Percentiles rank a stretch among this genome's conserved stretches.
These are phyloP conservation scores for Chrysolina haemoptera DNA, from an alignment of 2,888 invertebrate genomes.

Conservation along the genomic window DNA sequence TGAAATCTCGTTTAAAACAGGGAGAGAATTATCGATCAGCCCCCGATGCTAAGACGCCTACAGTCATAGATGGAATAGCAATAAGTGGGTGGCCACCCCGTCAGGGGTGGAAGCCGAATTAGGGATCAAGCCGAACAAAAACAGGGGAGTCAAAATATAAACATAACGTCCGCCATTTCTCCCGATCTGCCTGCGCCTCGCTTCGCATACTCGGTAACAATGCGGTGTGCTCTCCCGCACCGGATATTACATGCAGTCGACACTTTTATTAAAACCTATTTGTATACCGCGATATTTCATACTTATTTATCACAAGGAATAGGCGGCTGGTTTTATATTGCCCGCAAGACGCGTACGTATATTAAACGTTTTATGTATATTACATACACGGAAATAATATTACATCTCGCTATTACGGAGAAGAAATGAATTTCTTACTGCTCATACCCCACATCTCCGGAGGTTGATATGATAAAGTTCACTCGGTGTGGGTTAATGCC, in stretches of 20 bases:
- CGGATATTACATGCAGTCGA: constrained; percentile 56
- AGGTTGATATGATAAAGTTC: not conserved
- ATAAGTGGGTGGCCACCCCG: constrained; percentile 65
- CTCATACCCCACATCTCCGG: not conserved
- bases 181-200: constrained; percentile 35
- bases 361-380: constrained; percentile 14
- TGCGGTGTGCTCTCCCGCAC: constrained; percentile 43
- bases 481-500: not conserved
- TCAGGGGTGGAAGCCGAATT: constrained; percentile 66
- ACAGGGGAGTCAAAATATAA: constrained; percentile 67
- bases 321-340: constrained; percentile 35
- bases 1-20: constrained; percentile 65
- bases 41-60: constrained; percentile 64
- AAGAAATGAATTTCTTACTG: not conserved
- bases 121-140: constrained; percentile 67
- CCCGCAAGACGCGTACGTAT: constrained; percentile 22
- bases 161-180: constrained; percentile 63
- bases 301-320: constrained; percentile 43
- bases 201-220: constrained; percentile 35
- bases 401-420: not conserved
- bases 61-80: constrained; percentile 69
- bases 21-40: constrained; percentile 65
- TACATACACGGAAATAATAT: constrained; percentile 16
- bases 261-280: constrained; percentile 56
- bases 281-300: constrained; percentile 48